A percentile compares a stretch with the other conserved stretches of the same genome.
phyloP scores from a whole-genome alignment of 2,797 vertebrate genomes.

The Spinibarbus caldwelli region DNA sequence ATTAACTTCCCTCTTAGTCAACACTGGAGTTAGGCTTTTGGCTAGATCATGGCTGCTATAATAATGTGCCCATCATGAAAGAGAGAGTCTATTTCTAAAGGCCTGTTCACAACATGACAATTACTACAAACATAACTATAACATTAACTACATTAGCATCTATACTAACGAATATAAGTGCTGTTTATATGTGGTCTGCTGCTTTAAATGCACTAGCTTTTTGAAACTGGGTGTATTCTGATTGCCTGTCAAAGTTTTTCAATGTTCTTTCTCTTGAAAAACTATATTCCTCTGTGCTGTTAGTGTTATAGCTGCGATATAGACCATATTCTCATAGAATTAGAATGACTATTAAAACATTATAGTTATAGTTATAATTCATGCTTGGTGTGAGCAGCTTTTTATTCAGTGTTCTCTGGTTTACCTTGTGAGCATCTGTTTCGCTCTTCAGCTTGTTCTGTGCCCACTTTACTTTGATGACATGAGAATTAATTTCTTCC shows the following conservation, averaged over 20 bases:
- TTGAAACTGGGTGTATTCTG: not conserved
- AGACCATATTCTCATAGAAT: not conserved
- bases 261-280: not conserved
- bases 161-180: not conserved
- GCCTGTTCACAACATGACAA: not conserved
- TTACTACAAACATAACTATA: not conserved
- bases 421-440: conserved; percentile 92
- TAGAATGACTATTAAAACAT: not conserved
- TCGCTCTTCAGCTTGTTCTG: conserved; percentile 98
- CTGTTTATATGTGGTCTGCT: not conserved
- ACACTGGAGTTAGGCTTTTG: not conserved
- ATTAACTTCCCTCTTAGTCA: not conserved
- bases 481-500: conserved; percentile 92
- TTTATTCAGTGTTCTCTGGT: conserved; percentile 1
- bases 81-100: not conserved
- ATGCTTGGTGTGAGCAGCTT: not conserved
- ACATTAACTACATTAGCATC: not conserved
- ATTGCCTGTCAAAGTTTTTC: not conserved
- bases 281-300: no score
- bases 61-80: not conserved
- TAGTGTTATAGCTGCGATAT: no score
- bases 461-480: conserved; percentile 98
- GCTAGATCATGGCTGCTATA: not conserved
- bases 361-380: not conserved
- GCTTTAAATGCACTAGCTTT: not conserved